These are phyloP conservation scores for Netelia fuscicornis DNA, from an alignment of 2,888 invertebrate genomes.

Conservation along the genomic window DNA sequence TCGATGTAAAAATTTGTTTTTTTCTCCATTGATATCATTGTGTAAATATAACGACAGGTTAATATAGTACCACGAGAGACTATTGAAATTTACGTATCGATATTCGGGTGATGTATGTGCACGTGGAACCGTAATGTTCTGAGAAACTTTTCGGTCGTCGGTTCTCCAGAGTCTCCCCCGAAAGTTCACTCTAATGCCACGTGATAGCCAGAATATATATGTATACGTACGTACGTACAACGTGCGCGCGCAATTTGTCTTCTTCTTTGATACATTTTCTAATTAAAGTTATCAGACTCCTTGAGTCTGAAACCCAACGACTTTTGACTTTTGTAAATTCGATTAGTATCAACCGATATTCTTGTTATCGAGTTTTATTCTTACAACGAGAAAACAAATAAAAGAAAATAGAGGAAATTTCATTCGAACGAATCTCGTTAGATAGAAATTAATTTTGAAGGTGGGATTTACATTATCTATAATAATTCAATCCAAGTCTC, in stretches of 20 bases:
- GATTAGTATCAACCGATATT: neutral
- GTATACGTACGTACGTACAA: neutral
- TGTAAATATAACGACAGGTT: neutral
- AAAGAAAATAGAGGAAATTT: too few relatives aligned
- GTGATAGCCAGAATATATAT: neutral
- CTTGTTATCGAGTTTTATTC: neutral
- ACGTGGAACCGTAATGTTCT: neutral
- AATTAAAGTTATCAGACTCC: neutral
- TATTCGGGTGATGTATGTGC: neutral
- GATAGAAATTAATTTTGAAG: too few relatives aligned
- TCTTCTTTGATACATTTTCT: neutral
- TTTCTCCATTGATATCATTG: neutral
- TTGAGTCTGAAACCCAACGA: neutral
- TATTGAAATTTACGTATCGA: neutral
- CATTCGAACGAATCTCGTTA: too few relatives aligned
- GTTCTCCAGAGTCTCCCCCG: neutral
- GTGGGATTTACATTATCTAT: too few relatives aligned
- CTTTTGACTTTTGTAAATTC: slow-evolving; percentile 4
- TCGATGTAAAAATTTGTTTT: neutral
- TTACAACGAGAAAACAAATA: neutral
- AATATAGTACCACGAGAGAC: neutral
- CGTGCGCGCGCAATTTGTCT: neutral
- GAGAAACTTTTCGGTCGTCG: neutral
- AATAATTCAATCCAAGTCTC: neutral
- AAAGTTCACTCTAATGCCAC: neutral